Conservation (phyloP, 2,797 vertebrate genomes). For the Melanotaenia nigrans region DNA sequence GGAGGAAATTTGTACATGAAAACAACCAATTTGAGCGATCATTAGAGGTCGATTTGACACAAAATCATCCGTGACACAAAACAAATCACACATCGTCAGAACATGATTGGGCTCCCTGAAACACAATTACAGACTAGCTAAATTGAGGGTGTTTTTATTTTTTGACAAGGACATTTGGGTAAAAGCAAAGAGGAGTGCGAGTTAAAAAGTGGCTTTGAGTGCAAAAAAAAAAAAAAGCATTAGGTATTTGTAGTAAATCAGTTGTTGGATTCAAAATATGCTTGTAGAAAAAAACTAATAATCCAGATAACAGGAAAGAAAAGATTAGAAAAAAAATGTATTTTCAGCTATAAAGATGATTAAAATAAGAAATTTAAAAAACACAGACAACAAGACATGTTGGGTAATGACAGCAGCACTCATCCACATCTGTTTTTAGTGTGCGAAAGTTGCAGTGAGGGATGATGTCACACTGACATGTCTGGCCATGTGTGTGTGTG, state of each 20-base stretch:
- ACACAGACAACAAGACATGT: constrained; percentile 53
- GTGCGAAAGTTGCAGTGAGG: constrained; percentile 35
- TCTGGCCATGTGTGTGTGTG: constrained; percentile 61
- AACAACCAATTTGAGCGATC: constrained; percentile 82
- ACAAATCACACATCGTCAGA: constrained; percentile 78
- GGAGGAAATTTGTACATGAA: constrained; percentile 81
- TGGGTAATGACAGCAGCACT: constrained; percentile 68
- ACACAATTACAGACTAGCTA: constrained; percentile 75
- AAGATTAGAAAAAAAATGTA: constrained; percentile 57
- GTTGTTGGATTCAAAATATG: constrained; percentile 67
- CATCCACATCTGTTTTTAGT: constrained; percentile 67
- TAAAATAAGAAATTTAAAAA: constrained; percentile 64
- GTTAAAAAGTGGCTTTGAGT: constrained; percentile 57
- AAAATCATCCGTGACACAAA: constrained; percentile 83
- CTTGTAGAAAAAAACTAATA: constrained; percentile 57
- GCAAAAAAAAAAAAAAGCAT: constrained; percentile 32
- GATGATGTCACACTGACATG: constrained; percentile 72
- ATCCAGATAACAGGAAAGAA: constrained; percentile 57
- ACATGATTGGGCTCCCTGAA: constrained; percentile 76
- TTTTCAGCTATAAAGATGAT: constrained; percentile 55
- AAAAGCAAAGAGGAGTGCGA: constrained; percentile 41
- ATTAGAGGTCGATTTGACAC: constrained; percentile 80
- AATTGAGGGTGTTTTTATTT: constrained; percentile 67
- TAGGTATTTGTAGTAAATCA: constrained; percentile 52
- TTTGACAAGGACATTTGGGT: constrained; percentile 61